phyloP scores from a whole-genome alignment of 1,140 invertebrate genomes.

The Hestina assimilis region DNA sequence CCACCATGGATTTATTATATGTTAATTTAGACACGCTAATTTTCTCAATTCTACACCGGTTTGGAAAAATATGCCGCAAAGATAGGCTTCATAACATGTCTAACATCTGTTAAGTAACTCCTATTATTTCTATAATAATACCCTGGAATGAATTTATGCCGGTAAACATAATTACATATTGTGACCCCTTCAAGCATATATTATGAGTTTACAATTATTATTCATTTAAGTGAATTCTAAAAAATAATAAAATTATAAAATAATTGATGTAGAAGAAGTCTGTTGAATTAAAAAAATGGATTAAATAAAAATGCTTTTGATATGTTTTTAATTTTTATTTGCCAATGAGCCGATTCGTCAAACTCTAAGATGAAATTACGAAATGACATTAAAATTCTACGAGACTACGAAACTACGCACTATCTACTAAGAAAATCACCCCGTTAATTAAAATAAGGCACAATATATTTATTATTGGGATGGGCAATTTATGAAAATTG shows the following conservation, averaged over 20 bases:
- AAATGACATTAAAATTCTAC: neutral
- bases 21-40: too few species aligned
- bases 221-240: neutral
- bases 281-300: neutral
- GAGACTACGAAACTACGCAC: neutral
- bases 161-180: too few species aligned
- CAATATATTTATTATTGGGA: too few species aligned
- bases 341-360: constrained; percentile 26
- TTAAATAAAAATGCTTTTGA: neutral
- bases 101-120: too few species aligned
- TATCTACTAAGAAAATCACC: constrained; percentile 1
- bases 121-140: neutral
- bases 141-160: too few species aligned
- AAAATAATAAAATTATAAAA: neutral
- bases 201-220: too few species aligned
- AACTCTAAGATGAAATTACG: constrained; percentile 2
- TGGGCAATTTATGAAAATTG: too few species aligned
- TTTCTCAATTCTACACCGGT: too few species aligned
- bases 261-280: neutral
- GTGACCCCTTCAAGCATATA: too few species aligned
- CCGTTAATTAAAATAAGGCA: neutral
- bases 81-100: too few species aligned
- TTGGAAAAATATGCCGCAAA: too few species aligned
- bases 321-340: constrained; percentile 26
- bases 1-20: too few species aligned